Conservation (phyloP, 1,140 invertebrate species). For the Cherax quadricarinatus region DNA sequence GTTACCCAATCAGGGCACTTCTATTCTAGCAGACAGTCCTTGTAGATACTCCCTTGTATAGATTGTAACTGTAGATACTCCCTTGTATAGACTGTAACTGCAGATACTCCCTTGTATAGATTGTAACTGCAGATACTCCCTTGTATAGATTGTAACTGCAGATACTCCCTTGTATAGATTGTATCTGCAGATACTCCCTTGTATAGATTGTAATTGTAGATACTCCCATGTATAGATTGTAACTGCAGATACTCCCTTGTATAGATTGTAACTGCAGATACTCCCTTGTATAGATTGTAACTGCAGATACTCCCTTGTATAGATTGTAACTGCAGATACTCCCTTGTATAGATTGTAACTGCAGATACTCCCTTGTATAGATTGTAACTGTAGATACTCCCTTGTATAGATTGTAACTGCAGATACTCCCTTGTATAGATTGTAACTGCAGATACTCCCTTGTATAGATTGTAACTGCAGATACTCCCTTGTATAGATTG, state of each 20-base stretch:
- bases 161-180: background rate
- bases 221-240: too few species aligned
- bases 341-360: background rate
- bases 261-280: background rate
- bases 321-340: background rate
- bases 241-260: background rate
- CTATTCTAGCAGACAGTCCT: background rate
- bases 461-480: too few species aligned
- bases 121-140: background rate
- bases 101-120: too few species aligned
- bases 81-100: too few species aligned
- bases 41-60: background rate
- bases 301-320: background rate
- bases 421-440: background rate
- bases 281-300: background rate
- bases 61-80: background rate
- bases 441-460: background rate
- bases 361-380: background rate
- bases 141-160: background rate
- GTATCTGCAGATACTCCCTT: background rate
- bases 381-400: too few species aligned
- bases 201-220: too few species aligned
- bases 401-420: background rate
- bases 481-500: background rate
- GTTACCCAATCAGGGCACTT: too few species aligned